A percentile compares a stretch with the other conserved stretches of the same genome.
These are phyloP conservation scores for Dreissena polymorpha DNA, from an alignment of 1,140 invertebrate genomes.

Conservation along the genomic window DNA sequence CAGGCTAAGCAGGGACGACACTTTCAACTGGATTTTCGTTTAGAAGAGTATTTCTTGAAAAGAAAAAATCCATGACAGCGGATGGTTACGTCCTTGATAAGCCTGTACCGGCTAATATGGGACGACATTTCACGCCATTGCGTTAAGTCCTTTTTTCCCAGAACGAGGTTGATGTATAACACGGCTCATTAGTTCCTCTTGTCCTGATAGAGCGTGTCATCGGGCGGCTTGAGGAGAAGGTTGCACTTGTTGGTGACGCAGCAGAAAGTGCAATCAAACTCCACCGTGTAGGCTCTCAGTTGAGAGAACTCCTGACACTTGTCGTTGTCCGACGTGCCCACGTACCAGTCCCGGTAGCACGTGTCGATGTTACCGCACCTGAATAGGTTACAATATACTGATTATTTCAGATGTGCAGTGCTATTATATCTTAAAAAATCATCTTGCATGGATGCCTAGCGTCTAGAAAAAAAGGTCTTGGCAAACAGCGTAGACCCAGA, in stretches of 20 bases:
- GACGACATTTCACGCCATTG: too few species aligned
- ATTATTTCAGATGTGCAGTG: neutral
- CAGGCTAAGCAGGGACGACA: too few species aligned
- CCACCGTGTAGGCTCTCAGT: constrained; percentile 5
- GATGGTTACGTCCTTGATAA: too few species aligned
- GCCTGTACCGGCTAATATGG: too few species aligned
- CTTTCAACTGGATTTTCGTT: too few species aligned
- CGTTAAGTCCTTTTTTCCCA: too few species aligned
- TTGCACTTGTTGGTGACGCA: constrained; percentile 35
- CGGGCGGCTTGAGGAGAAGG: neutral
- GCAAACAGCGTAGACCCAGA: too few species aligned
- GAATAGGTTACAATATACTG: neutral
- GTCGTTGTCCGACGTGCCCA: constrained; percentile 36
- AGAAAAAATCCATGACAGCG: too few species aligned
- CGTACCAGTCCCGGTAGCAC: constrained; percentile 33
- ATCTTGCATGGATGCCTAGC: neutral
- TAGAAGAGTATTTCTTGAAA: too few species aligned
- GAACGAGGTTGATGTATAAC: too few species aligned
- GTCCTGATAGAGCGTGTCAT: constrained; percentile 15
- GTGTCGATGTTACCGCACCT: constrained; percentile 40
- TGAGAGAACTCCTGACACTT: constrained; percentile 34
- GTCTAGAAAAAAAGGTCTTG: too few species aligned
- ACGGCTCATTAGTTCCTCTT: neutral
- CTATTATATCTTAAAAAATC: neutral
- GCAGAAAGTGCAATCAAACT: constrained; percentile 43